Evolutionary conservation across 1,140 invertebrate genomes (phyloP), one percentile per base, ranked within the genome.

Genomic region (Trinorchestia longiramus): DNA sequence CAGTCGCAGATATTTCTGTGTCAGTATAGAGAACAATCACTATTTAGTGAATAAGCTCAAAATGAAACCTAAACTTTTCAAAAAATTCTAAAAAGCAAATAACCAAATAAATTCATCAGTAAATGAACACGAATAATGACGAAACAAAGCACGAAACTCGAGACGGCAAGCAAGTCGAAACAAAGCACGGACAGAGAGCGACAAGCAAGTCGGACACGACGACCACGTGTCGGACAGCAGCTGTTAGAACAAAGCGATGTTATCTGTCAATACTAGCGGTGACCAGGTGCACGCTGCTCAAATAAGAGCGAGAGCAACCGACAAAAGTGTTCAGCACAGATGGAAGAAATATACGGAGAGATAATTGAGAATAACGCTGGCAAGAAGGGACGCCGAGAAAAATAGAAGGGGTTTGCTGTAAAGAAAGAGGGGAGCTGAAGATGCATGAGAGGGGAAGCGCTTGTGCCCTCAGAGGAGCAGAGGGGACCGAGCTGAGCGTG

Each of bases 361-460:
- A 90, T 88, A 91, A 95, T 88, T 47, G 90, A 94, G 88, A 43
- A 77, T 44, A 88, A 87, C 95, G 96, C 45, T 41, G 43, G 94
- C 90, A 62, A 95, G 95, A 57, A 96, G 43, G 95, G 95, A 94
- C 87, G 95, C 95, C 96, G 95, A 96, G 95, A 97, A 96, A 96
- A 96, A 97, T 96, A 95, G 95, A 96, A 96, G 57, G 91, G 97
- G 53, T 95, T 44, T 45, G 77, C 17, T 88, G 62, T 88, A 90
- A 91, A 91, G 87, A 91, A 91, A 77, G 87, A 96, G 87, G 57
- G 62, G 44, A 90, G 90, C 47, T 57, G 88, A 87, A 62, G 77
- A 95, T 87, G 88, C 43, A 43, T 95, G 96, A 87, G 42, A 90
- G 90, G 95, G 77, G 90, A 95, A 96, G 94, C 43, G 6, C 43